Evolutionary conservation across 23 tunicate species (phyloP), one percentile per base, ranked within the genome.

Genomic region (Halocynthia roretzi): DNA sequence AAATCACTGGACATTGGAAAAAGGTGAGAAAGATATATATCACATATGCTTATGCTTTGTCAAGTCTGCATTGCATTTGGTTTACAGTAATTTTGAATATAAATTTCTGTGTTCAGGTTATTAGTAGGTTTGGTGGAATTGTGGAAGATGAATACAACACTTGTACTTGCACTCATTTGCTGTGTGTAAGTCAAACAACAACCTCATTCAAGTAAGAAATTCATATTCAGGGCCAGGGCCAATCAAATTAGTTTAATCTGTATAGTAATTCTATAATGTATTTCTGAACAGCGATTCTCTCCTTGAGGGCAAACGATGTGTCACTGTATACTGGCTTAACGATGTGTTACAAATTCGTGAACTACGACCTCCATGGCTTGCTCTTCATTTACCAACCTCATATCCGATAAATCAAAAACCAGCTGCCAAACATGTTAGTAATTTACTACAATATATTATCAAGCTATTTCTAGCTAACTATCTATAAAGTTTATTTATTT

Each of bases 251-350:
- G 44, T 31, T 31, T 31, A 31, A 31, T 31, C 44, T 31, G 1
- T 31, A 31, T 31, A 31, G 44, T 31, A 31, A 31, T 31, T 31
- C 1, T 31, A 58, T 58, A 17, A n/a, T 68, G 14, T 68, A 12
- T 4, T 77, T 10, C 11, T 70, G n/a, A 23, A 53, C 86, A 91
- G 97, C 65, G 81, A 91, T 76, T 84, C 91, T 6, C 40, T 82
- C 8, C 12, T 56, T 7, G 92, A 91, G 20, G 87, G 97, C 31
- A 91, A 91, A 68, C 62, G 97, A 67, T 91, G 91, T 61, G 97
- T 86, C 50, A 85, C 97, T 15, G 81, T 91, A 20, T 91, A 91
- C 72, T 91, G 97, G 97, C 61, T 91, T 67, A 86, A 91, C 62
- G 97, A 91, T 57, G 91, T 91, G 20, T 56, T 91, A 22, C 85